phyloP scores from a whole-genome alignment of 1,140 invertebrate species.

The Pemphigus obesinymphae region DNA sequence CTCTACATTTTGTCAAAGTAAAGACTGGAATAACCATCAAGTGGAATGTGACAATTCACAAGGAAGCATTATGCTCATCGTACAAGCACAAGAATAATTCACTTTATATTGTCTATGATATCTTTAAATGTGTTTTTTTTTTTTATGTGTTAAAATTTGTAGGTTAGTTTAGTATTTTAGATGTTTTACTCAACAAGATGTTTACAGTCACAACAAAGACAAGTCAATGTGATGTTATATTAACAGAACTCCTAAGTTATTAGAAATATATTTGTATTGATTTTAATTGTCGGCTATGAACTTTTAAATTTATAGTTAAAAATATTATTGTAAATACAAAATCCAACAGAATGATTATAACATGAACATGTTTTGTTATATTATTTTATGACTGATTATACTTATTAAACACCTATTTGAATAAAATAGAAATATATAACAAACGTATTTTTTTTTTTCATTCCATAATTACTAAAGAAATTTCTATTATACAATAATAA shows the following conservation, averaged over 20 bases:
- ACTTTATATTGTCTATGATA: not conserved
- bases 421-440: too few species aligned
- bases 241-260: too few species aligned
- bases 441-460: too few species aligned
- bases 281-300: too few species aligned
- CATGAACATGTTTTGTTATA: not conserved
- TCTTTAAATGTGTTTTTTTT: too few species aligned
- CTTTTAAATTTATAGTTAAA: too few species aligned
- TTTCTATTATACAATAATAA: too few species aligned
- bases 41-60: conserved; percentile 70
- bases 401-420: too few species aligned
- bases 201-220: not conserved
- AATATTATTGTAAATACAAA: not conserved
- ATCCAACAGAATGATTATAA: not conserved
- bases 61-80: conserved; percentile 56
- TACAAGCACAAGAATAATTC: conserved; percentile 51
- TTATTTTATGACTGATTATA: not conserved
- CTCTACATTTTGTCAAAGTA: conserved; percentile 79
- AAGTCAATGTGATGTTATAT: not conserved
- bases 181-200: not conserved
- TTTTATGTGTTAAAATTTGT: not conserved
- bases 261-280: too few species aligned
- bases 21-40: conserved; percentile 80
- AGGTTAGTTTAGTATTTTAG: not conserved
- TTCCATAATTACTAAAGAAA: too few species aligned